Percentiles rank a stretch among this genome's conserved stretches.
phyloP scores from a whole-genome alignment of 2,797 vertebrate species.

The Kryptolebias ocellatus region DNA sequence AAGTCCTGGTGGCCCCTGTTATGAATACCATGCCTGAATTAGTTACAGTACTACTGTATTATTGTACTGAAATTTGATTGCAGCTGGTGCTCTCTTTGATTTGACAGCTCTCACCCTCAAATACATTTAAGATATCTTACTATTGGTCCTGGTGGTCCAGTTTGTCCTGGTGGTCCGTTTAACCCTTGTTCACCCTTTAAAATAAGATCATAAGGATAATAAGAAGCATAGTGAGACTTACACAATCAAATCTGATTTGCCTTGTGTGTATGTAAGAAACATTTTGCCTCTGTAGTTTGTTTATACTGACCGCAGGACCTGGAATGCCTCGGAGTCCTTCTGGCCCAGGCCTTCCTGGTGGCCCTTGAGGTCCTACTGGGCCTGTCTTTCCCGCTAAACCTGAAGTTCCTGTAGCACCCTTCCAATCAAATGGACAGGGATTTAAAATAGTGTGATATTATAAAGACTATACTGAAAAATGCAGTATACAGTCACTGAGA shows the following conservation, averaged over 20 bases:
- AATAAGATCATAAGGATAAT: conserved; percentile 6
- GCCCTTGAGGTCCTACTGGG: conserved; percentile 87
- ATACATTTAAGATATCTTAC: conserved; percentile 73
- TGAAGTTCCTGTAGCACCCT: conserved; percentile 84
- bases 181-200: conserved; percentile 91
- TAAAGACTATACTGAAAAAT: background rate
- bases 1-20: conserved; percentile 89
- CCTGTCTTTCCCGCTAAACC: conserved; percentile 87
- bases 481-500: background rate
- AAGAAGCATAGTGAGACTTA: background rate
- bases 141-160: conserved; percentile 90
- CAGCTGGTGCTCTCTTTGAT: background rate
- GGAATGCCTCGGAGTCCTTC: conserved; percentile 91
- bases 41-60: conserved; percentile 10
- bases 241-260: background rate
- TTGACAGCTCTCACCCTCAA: conserved; percentile 4
- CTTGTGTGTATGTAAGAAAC: conserved; percentile 4
- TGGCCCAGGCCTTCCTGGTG: conserved; percentile 84
- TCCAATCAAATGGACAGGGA: conserved; percentile 9
- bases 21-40: conserved; percentile 32
- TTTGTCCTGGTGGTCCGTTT: conserved; percentile 86
- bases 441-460: background rate
- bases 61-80: background rate
- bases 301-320: conserved; percentile 86
- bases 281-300: background rate